Conservation (phyloP, 2,113 vertebrate species). For the Hippoglossus stenolepis region DNA sequence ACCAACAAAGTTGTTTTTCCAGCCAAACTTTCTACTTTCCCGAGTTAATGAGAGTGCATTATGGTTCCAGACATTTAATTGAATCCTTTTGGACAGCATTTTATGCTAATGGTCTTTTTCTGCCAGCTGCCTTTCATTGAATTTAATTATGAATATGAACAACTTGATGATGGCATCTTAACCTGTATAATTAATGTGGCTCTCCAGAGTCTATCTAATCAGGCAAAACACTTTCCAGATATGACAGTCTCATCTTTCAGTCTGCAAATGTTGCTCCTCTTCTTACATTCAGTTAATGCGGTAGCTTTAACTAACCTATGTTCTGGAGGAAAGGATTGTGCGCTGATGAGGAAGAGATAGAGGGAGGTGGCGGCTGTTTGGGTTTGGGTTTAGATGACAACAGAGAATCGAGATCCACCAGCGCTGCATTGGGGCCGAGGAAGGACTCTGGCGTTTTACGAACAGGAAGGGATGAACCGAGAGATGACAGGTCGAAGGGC, state of each 20-base stretch:
- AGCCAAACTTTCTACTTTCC: too few relatives aligned
- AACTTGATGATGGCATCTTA: neutral
- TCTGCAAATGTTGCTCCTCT: neutral
- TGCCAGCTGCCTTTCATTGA: neutral
- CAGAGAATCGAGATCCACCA: conserved; percentile 91
- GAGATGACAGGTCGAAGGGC: conserved; percentile 85
- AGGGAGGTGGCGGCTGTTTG: conserved; percentile 82
- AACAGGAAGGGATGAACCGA: conserved; percentile 86
- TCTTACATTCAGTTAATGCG: neutral
- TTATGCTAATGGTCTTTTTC: too few relatives aligned
- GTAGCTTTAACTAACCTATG: conserved; percentile 76
- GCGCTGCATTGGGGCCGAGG: conserved; percentile 91
- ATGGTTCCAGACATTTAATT: neutral
- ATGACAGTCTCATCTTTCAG: neutral
- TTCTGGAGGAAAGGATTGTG: conserved; percentile 91
- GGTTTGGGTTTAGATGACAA: conserved; percentile 88
- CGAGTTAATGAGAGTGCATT: neutral
- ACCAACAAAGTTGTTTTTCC: too few relatives aligned
- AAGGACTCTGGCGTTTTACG: conserved; percentile 93
- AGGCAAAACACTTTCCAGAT: neutral
- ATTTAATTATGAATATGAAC: neutral
- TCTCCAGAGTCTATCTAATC: neutral
- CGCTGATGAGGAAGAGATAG: conserved; percentile 81
- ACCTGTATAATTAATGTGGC: neutral
- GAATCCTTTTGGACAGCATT: too few relatives aligned